Evolutionary conservation across 2,113 vertebrate genomes (phyloP), one percentile per base, ranked within the genome.

Genomic region (Elephas maximus): DNA sequence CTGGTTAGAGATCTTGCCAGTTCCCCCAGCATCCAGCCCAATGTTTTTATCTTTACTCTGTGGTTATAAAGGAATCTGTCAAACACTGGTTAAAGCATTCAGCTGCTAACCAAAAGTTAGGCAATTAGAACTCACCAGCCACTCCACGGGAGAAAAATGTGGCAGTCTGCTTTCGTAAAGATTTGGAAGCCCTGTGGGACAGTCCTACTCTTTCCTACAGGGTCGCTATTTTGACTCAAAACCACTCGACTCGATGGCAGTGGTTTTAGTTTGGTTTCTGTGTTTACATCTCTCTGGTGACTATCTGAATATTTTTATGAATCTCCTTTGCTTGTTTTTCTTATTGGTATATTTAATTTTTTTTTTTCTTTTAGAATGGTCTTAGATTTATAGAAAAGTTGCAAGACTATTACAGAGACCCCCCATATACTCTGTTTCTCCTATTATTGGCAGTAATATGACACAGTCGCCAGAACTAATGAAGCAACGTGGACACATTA

Each of bases 321-420:
- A 48, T 60, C 62, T 90, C 10, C 8, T 93, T 81, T 90, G 9
- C 1, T 60, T 82, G 60, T 83, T 74, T 95, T 86, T 73, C 45
- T 63, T 85, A 10, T 33, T 53, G 23, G 41, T 17, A 11, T 7
- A 88, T 67, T 21, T 88, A 57, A 37, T 37, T 37, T 81, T 77
- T 24, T 78, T 8, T 51, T 20, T 41, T 14, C 45, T 81, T 93
- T 85, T 81, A 74, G 30, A 93, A n/a, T 67, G 62, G 37, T 78
- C 92, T 93, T 82, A 85, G 17, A 63, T 30, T 24, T 41, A 57
- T 12, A 89, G 65, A 88, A 88, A 88, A 37, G 9, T 83, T 79
- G 9, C 26, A 57, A 79, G 7, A 83, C 21, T 37, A 60, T 65
- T 65, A 74, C 12, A 77, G 7, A n/a, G 8, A n/a, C 11, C 87